Evolutionary conservation across 2,888 invertebrate genomes (phyloP).

Genomic region (Fragum fragum): DNA sequence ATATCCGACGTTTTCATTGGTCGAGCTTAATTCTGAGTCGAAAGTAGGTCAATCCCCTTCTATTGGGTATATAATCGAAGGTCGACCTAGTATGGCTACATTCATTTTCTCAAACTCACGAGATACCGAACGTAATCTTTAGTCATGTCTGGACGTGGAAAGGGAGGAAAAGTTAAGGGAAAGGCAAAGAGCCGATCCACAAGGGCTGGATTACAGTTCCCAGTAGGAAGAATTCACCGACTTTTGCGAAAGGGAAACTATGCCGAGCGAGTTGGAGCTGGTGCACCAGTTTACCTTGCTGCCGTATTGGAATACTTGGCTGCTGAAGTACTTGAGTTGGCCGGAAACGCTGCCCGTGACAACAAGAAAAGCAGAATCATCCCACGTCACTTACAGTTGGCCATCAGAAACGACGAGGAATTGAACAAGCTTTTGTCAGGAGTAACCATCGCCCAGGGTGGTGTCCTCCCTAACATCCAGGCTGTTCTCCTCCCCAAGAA

Average conservation of each 20-base stretch:
- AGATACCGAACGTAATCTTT: background rate
- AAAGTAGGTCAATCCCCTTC: too few species aligned
- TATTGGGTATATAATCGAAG: too few species aligned
- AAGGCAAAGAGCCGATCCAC: conserved; percentile 86
- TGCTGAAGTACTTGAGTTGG: conserved; percentile 89
- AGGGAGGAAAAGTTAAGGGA: conserved; percentile 86
- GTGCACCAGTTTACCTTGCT: conserved; percentile 87
- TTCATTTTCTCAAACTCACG: too few species aligned
- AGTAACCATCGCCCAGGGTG: conserved; percentile 94
- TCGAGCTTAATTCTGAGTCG: too few species aligned
- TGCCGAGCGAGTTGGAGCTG: conserved; percentile 86
- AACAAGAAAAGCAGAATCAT: conserved; percentile 92
- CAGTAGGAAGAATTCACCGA: conserved; percentile 87
- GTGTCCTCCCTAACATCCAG: conserved; percentile 94
- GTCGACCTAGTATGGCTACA: background rate
- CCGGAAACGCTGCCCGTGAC: conserved; percentile 88
- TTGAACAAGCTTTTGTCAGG: conserved; percentile 92
- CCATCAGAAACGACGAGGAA: conserved; percentile 94
- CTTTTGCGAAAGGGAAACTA: conserved; percentile 86
- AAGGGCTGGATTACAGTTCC: conserved; percentile 87
- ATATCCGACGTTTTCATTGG: too few species aligned
- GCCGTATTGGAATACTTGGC: conserved; percentile 88
- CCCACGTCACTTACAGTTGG: conserved; percentile 93
- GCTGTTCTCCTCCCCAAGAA: conserved; percentile 92
- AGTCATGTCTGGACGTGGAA: conserved; percentile 87